A percentile compares a stretch with the other conserved stretches of the same genome.
These are phyloP conservation scores for Nannoperca australis DNA, from an alignment of 2,797 vertebrate genomes.

Conservation along the genomic window DNA sequence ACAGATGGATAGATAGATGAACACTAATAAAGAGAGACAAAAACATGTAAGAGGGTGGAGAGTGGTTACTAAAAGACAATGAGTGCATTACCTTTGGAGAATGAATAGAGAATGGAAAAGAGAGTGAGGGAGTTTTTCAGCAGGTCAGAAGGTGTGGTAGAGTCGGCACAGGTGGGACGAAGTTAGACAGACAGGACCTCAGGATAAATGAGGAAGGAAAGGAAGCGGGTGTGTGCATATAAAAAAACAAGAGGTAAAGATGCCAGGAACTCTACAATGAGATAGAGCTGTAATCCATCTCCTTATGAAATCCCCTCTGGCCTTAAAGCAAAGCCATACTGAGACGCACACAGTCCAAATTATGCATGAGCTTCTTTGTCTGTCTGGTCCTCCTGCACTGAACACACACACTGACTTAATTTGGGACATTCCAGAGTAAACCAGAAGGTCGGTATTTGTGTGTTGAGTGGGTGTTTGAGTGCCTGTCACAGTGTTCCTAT, in stretches of 20 bases:
- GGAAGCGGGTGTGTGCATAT: conserved; percentile 1
- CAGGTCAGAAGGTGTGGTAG: conserved; percentile 38
- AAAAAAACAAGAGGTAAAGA: conserved; percentile 8
- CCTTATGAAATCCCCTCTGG: conserved; percentile 40
- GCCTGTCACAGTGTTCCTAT: conserved; percentile 53
- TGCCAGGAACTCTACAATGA: conserved; percentile 33
- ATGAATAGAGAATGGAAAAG: conserved; percentile 18
- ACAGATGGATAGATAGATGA: conserved; percentile 13
- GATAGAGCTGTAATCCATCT: conserved; percentile 37
- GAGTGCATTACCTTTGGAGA: conserved; percentile 26
- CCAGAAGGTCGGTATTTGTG: conserved; percentile 45
- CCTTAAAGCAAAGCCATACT: conserved; percentile 52
- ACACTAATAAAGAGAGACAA: background rate
- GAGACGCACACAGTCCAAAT: conserved; percentile 55
- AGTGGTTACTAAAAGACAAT: conserved; percentile 33
- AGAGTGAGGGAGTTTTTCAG: conserved; percentile 4
- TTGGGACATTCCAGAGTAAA: conserved; percentile 45
- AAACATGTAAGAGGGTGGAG: background rate
- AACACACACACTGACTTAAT: conserved; percentile 30
- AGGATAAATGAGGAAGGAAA: conserved; percentile 42
- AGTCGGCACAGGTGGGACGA: conserved; percentile 46
- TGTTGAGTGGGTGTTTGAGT: conserved; percentile 43
- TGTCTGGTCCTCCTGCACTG: conserved; percentile 41
- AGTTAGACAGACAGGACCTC: conserved; percentile 21
- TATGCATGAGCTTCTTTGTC: conserved; percentile 71